These are phyloP conservation scores for Sweltsa coloradensis DNA, from an alignment of 1,140 invertebrate species.

Conservation along the genomic window DNA sequence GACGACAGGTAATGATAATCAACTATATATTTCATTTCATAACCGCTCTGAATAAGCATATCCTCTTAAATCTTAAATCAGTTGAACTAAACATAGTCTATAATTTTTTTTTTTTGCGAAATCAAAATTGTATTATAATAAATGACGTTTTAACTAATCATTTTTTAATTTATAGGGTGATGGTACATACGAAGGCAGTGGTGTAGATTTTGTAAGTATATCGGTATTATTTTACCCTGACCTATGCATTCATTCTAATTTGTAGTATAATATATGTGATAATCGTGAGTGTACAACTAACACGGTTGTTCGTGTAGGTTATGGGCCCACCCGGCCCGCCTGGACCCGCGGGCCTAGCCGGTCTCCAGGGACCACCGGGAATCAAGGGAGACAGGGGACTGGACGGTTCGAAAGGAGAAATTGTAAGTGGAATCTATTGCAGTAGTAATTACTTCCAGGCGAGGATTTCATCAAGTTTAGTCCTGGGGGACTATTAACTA, in stretches of 20 bases:
- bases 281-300: too few species aligned
- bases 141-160: slow-evolving; percentile 11
- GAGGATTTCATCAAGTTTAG: too few species aligned
- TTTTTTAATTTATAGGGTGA: slow-evolving; percentile 46
- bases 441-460: too few species aligned
- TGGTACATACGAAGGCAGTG: slow-evolving; percentile 56
- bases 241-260: neutral
- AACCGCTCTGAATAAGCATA: too few species aligned
- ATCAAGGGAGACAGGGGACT: slow-evolving; percentile 79
- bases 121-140: slow-evolving; percentile 6
- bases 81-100: neutral
- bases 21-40: too few species aligned
- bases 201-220: slow-evolving; percentile 52
- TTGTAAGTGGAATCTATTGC: too few species aligned
- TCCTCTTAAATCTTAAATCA: too few species aligned
- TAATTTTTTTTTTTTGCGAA: neutral
- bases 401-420: slow-evolving; percentile 79
- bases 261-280: slow-evolving; percentile 3
- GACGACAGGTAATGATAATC: slow-evolving; percentile 62
- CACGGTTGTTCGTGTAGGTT: too few species aligned
- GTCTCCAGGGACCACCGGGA: slow-evolving; percentile 67
- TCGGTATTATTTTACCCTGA: neutral
- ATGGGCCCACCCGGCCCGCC: slow-evolving; percentile 76
- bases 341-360: slow-evolving; percentile 57
- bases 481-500: too few species aligned